Evolutionary conservation across 2,797 vertebrate species (phyloP).

Genomic region (Peromyscus attwateri): DNA sequence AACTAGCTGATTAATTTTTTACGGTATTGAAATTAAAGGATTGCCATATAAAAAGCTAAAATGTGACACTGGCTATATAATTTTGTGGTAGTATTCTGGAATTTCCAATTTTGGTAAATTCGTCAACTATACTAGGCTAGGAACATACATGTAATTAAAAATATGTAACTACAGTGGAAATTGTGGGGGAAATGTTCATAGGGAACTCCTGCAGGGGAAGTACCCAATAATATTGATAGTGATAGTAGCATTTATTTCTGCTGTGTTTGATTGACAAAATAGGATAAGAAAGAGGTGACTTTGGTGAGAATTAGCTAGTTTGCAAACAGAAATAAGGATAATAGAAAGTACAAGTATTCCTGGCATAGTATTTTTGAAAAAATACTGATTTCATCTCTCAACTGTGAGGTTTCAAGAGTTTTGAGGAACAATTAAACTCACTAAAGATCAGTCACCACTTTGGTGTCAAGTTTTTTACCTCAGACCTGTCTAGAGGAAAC

Average conservation of each 20-base stretch:
- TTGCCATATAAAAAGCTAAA: background rate
- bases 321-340: background rate
- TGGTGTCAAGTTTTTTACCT: background rate
- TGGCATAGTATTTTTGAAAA: background rate
- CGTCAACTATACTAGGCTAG: background rate
- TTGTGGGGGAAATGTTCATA: too few relatives aligned
- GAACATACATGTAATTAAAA: background rate
- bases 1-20: background rate
- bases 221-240: background rate
- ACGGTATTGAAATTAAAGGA: background rate
- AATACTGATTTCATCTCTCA: background rate
- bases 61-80: background rate
- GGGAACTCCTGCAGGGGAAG: background rate
- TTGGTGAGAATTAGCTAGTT: background rate
- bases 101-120: constrained; percentile 13
- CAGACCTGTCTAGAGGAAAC: background rate
- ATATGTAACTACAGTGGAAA: too few relatives aligned
- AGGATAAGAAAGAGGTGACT: background rate
- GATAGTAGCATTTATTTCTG: background rate
- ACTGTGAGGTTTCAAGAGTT: background rate
- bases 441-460: background rate
- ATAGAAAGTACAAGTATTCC: background rate
- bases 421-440: background rate
- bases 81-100: constrained; percentile 23
- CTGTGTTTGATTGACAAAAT: background rate